Conservation (phyloP, 2,888 invertebrate species). For the Ormyrus pomaceus region DNA sequence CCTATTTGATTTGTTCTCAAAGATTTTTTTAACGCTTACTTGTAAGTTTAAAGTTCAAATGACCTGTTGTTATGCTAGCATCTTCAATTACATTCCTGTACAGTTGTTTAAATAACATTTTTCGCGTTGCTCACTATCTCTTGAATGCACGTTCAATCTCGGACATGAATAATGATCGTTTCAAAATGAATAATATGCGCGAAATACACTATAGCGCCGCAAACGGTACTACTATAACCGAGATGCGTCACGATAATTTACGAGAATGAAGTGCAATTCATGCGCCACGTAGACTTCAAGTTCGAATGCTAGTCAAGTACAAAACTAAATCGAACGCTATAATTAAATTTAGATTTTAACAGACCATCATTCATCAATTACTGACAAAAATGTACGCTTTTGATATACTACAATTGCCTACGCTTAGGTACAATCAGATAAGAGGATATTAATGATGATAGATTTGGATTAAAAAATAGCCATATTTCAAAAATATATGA, state of each 20-base stretch:
- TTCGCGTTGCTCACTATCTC: slow-evolving; percentile 24
- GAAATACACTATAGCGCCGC: neutral
- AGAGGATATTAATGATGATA: no score
- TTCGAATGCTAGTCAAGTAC: neutral
- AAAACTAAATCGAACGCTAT: slow-evolving; percentile 16
- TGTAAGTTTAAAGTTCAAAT: neutral
- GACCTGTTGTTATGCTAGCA: neutral
- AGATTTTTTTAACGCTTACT: no score
- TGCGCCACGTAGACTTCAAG: neutral
- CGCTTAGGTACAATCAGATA: no score
- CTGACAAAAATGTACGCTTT: neutral
- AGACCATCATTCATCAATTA: slow-evolving; percentile 11
- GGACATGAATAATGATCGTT: slow-evolving; percentile 50
- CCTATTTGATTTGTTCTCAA: no score
- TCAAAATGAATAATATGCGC: slow-evolving; percentile 43
- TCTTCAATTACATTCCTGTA: slow-evolving; percentile 35
- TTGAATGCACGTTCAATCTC: slow-evolving; percentile 29
- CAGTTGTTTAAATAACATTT: slow-evolving; percentile 35
- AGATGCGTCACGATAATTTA: slow-evolving; percentile 40
- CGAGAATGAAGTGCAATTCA: slow-evolving; percentile 31
- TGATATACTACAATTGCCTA: slow-evolving; percentile 1
- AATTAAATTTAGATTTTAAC: slow-evolving; percentile 31
- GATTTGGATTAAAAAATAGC: slow-evolving; percentile 12
- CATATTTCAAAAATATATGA: slow-evolving; percentile 62
- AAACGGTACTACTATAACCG: slow-evolving; percentile 19